These are phyloP conservation scores for Eretmocerus hayati DNA, from an alignment of 2,888 invertebrate genomes.

Conservation along the genomic window DNA sequence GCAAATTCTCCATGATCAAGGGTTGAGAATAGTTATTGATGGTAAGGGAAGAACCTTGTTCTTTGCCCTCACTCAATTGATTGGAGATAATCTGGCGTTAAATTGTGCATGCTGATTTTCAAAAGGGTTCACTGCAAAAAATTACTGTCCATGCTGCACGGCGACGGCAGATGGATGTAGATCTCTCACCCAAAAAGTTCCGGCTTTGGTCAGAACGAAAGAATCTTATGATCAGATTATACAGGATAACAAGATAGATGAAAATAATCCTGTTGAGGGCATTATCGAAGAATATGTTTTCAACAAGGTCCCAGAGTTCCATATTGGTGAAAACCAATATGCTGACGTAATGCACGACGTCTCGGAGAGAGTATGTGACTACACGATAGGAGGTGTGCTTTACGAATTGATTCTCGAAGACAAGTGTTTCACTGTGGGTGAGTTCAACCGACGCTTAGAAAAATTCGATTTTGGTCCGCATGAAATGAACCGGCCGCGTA, in stretches of 20 bases:
- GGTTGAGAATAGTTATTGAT: constrained; percentile 1
- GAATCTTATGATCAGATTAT: background rate
- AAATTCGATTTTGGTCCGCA: background rate
- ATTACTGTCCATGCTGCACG: background rate
- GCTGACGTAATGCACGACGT: no score
- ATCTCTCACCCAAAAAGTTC: background rate
- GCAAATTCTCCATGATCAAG: constrained; percentile 1
- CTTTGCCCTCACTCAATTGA: constrained; percentile 6
- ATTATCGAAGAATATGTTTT: background rate
- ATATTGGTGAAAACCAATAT: no score
- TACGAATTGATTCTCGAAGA: no score
- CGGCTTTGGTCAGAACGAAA: background rate
- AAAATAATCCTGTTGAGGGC: no score
- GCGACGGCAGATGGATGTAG: background rate
- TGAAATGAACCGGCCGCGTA: background rate
- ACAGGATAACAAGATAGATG: no score
- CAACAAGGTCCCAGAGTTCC: background rate
- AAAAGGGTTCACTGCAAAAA: background rate
- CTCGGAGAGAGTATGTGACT: no score
- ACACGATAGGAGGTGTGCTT: no score
- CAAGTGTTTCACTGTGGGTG: no score
- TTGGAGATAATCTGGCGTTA: constrained; percentile 3
- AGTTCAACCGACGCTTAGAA: background rate
- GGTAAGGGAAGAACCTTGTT: constrained; percentile 1
- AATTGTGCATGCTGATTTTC: constrained; percentile 6